A percentile compares a stretch with the other conserved stretches of the same genome.
These are phyloP conservation scores for Archivesica marissinica DNA, from an alignment of 1,140 invertebrate genomes.

Conservation along the genomic window DNA sequence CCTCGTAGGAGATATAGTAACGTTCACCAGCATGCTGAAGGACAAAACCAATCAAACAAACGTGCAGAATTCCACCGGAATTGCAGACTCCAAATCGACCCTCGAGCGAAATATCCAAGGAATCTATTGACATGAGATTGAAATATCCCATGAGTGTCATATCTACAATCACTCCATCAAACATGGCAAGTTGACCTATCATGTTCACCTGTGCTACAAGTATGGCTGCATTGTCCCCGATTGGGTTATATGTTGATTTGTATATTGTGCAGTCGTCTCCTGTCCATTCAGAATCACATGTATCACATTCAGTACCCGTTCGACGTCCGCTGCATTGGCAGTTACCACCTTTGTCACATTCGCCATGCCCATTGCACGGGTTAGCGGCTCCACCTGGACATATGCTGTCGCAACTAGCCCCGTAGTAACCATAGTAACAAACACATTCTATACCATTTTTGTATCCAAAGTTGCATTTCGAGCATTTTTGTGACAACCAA, in stretches of 20 bases:
- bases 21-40: slow-evolving; percentile 50
- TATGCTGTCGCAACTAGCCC: slow-evolving; percentile 53
- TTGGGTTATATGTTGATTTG: slow-evolving; percentile 26
- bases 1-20: slow-evolving; percentile 52
- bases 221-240: slow-evolving; percentile 1
- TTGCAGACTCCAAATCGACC: slow-evolving; percentile 57
- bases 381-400: slow-evolving; percentile 65
- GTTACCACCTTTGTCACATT: slow-evolving; percentile 60
- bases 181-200: slow-evolving; percentile 58
- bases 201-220: slow-evolving; percentile 61
- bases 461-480: slow-evolving; percentile 65
- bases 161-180: slow-evolving; percentile 65
- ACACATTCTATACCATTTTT: slow-evolving; percentile 56
- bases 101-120: slow-evolving; percentile 20
- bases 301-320: slow-evolving; percentile 61
- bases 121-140: slow-evolving; percentile 30
- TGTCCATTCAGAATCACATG: slow-evolving; percentile 62
- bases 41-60: slow-evolving; percentile 64
- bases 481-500: slow-evolving; percentile 67
- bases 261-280: slow-evolving; percentile 69
- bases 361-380: slow-evolving; percentile 68
- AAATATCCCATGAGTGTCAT: slow-evolving; percentile 49
- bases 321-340: slow-evolving; percentile 68
- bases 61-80: not conserved
- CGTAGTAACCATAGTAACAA: slow-evolving; percentile 71